Evolutionary conservation across 2,797 vertebrate species (phyloP), one percentile per base, ranked within the genome.

Genomic region (Peromyscus aztecus): DNA sequence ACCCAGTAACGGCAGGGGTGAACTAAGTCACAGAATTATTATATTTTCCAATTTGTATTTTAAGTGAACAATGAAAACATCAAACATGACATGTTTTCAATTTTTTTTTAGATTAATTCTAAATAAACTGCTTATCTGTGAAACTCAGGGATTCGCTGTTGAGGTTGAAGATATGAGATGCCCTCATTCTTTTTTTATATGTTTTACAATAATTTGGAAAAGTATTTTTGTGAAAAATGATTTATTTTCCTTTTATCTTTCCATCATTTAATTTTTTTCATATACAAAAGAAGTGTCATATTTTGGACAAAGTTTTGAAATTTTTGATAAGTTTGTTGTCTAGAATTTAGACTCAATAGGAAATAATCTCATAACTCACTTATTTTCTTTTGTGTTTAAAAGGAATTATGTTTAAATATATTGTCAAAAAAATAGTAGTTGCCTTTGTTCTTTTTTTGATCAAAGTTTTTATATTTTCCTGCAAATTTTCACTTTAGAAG

Each of bases 21-120:
- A 95, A 65, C 17, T 24, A 61, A 93, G 57, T 95, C 84, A 96
- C 31, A 90, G 63, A 90, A 96, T 94, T 83, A 73, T 91, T 92
- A 55, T 85, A 91, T 96, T 97, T 94, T 97, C 65, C 83, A 90
- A 84, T 94, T 94, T 90, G 4, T 93, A 95, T 97, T 95, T 96
- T 95, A 93, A 93, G 59, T 34, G n/a, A 95, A 86, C 86, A 92
- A 89, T 75, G 85, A 82, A 95, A 97, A 90, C 65, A 92, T 96
- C 82, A 95, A 90, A 57, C 71, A 81, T 80, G 81, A 95, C 84
- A 87, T 89, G 40, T 90, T 94, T 71, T 94, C 57, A 80, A 52
- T 52, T 52, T 52, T 52, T 52, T 52, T 52, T 73, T 19, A 75
- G 75, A 96, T 90, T 89, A 77, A 94, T 97, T 96, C 83, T 95